Evolutionary conservation across 1,140 invertebrate species (phyloP).

Genomic region (Pseudomyrmex flavicornis): DNA sequence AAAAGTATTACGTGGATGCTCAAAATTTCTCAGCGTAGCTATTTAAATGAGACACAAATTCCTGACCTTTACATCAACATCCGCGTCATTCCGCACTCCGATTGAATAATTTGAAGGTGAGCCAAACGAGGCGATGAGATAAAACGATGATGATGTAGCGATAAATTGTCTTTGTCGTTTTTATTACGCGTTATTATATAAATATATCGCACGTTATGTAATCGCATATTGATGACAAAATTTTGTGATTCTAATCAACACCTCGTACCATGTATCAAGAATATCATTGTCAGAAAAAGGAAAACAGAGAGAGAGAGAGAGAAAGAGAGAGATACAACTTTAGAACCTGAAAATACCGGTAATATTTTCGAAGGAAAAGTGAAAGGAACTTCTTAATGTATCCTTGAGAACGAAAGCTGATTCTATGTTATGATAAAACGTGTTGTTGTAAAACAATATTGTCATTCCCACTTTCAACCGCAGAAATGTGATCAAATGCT

Average conservation of each 20-base stretch:
- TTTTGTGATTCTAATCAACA: conserved; percentile 42
- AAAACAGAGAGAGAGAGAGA: too few relatives aligned
- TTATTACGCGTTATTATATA: background rate
- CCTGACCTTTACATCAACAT: background rate
- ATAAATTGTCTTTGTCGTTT: too few relatives aligned
- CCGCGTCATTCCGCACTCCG: too few relatives aligned
- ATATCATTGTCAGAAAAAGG: conserved; percentile 46
- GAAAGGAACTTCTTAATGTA: conserved; percentile 53
- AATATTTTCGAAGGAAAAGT: too few relatives aligned
- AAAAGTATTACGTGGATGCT: conserved; percentile 5
- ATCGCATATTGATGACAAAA: background rate
- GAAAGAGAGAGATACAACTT: too few relatives aligned
- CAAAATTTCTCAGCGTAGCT: background rate
- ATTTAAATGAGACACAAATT: background rate
- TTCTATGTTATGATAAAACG: background rate
- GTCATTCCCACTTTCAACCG: conserved; percentile 1
- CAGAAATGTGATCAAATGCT: conserved; percentile 28
- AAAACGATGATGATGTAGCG: too few relatives aligned
- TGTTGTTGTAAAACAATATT: conserved; percentile 23
- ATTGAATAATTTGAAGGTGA: too few relatives aligned
- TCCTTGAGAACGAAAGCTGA: conserved; percentile 41
- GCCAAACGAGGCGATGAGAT: too few relatives aligned
- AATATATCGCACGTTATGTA: background rate
- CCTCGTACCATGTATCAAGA: conserved; percentile 29
- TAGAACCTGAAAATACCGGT: too few relatives aligned